Percentiles rank a stretch among this genome's conserved stretches.
phyloP scores from a whole-genome alignment of 2,888 invertebrate genomes.

The Chymomyza caudatula region DNA sequence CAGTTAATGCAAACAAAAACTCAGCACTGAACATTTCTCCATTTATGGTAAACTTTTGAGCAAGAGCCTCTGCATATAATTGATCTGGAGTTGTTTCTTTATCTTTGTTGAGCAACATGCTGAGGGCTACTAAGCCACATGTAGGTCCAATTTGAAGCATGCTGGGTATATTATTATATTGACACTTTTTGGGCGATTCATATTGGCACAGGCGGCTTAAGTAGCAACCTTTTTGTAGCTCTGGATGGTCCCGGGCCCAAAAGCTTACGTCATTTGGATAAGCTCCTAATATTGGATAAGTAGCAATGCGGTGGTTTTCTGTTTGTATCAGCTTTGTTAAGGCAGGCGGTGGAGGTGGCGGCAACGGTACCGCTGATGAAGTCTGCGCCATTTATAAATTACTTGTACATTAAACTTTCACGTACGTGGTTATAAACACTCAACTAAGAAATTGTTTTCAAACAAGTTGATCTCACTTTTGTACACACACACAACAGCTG shows the following conservation, averaged over 20 bases:
- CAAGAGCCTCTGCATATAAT: slow-evolving; percentile 81
- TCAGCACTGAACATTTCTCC: slow-evolving; percentile 92
- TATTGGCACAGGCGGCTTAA: slow-evolving; percentile 80
- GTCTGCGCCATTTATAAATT: not conserved
- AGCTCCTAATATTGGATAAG: not conserved
- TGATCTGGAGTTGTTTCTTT: slow-evolving; percentile 80
- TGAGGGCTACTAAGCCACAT: slow-evolving; percentile 92
- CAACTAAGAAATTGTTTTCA: not conserved
- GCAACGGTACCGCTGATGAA: slow-evolving; percentile 12
- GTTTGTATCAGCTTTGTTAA: not conserved
- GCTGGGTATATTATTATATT: slow-evolving; percentile 75
- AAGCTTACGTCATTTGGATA: slow-evolving; percentile 77
- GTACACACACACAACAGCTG: not conserved
- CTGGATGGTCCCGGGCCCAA: slow-evolving; percentile 81
- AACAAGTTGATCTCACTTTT: not conserved
- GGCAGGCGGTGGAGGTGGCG: slow-evolving; percentile 29
- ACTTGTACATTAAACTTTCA: not conserved
- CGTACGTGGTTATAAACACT: not conserved
- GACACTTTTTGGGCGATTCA: slow-evolving; percentile 79
- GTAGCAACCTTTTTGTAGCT: slow-evolving; percentile 81
- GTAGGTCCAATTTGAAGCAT: slow-evolving; percentile 82
- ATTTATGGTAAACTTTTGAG: slow-evolving; percentile 84
- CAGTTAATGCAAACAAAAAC: slow-evolving; percentile 81
- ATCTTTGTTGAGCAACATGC: slow-evolving; percentile 83
- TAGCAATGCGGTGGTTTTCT: not conserved